Percentiles rank a stretch among this genome's conserved stretches.
Conservation (phyloP, 1,140 invertebrate genomes). For the Papilio xuthus region DNA sequence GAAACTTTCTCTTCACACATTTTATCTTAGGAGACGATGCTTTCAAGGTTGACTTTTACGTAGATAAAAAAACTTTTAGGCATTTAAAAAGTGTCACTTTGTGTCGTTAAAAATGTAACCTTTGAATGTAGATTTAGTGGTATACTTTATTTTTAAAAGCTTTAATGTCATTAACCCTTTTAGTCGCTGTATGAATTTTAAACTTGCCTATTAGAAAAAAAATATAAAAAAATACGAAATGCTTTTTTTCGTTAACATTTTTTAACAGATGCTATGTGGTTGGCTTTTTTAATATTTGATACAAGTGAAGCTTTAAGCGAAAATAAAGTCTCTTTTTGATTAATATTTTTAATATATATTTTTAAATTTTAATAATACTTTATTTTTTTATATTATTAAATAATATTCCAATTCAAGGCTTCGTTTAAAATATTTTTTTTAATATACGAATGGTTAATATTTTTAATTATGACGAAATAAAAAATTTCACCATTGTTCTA, state of each 20-base stretch:
- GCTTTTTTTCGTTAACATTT: too few species aligned
- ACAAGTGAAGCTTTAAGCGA: too few species aligned
- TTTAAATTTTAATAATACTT: too few species aligned
- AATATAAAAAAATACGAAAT: too few species aligned
- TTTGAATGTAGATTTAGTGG: background rate
- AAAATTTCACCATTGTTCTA: constrained; percentile 59
- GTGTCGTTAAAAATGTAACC: constrained; percentile 11
- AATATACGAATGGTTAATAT: too few species aligned
- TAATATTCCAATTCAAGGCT: too few species aligned
- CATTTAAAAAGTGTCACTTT: constrained; percentile 21
- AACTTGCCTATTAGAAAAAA: background rate
- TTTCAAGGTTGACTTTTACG: constrained; percentile 26
- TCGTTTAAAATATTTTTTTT: too few species aligned
- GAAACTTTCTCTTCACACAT: constrained; percentile 34
- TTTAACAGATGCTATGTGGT: too few species aligned
- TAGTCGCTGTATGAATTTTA: background rate
- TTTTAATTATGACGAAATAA: constrained; percentile 36
- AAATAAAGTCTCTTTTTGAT: too few species aligned
- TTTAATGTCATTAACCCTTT: constrained; percentile 6
- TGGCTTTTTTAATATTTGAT: too few species aligned
- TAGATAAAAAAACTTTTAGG: constrained; percentile 26
- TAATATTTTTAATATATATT: too few species aligned
- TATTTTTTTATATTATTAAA: too few species aligned
- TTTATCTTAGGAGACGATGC: constrained; percentile 19
- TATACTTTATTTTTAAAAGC: constrained; percentile 21